Evolutionary conservation across 2,797 vertebrate genomes (phyloP).

Genomic region (Merluccius polli): DNA sequence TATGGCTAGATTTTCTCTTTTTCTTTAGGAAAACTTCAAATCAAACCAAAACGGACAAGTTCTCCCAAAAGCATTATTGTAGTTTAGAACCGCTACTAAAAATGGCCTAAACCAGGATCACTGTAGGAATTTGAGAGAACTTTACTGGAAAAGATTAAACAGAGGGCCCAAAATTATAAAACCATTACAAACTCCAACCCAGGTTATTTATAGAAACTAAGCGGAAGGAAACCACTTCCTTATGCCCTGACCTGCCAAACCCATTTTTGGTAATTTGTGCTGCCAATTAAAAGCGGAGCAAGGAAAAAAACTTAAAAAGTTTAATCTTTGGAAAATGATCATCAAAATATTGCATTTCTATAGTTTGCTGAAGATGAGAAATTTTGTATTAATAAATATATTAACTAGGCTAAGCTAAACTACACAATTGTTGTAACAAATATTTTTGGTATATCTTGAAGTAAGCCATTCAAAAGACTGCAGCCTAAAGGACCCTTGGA

Average conservation of each 20-base stretch:
- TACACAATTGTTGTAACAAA: slow-evolving; percentile 78
- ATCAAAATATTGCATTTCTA: slow-evolving; percentile 84
- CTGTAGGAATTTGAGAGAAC: slow-evolving; percentile 42
- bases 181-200: slow-evolving; percentile 23
- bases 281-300: slow-evolving; percentile 65
- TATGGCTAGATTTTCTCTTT: slow-evolving; percentile 81
- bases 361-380: slow-evolving; percentile 74
- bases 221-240: slow-evolving; percentile 34
- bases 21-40: slow-evolving; percentile 34
- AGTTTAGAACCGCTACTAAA: slow-evolving; percentile 71
- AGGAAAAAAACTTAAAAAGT: slow-evolving; percentile 51
- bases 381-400: slow-evolving; percentile 81
- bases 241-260: slow-evolving; percentile 33
- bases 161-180: slow-evolving; percentile 40
- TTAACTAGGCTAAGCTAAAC: slow-evolving; percentile 77
- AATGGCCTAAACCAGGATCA: slow-evolving; percentile 46
- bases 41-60: slow-evolving; percentile 42
- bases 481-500: slow-evolving; percentile 54
- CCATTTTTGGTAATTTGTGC: slow-evolving; percentile 70
- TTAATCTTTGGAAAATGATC: slow-evolving; percentile 79
- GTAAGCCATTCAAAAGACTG: slow-evolving; percentile 69
- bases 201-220: slow-evolving; percentile 48
- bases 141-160: slow-evolving; percentile 27
- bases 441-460: slow-evolving; percentile 86
- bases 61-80: slow-evolving; percentile 75